These are phyloP conservation scores for Neodontobutis hainanensis DNA, from an alignment of 2,113 vertebrate species.

Conservation along the genomic window DNA sequence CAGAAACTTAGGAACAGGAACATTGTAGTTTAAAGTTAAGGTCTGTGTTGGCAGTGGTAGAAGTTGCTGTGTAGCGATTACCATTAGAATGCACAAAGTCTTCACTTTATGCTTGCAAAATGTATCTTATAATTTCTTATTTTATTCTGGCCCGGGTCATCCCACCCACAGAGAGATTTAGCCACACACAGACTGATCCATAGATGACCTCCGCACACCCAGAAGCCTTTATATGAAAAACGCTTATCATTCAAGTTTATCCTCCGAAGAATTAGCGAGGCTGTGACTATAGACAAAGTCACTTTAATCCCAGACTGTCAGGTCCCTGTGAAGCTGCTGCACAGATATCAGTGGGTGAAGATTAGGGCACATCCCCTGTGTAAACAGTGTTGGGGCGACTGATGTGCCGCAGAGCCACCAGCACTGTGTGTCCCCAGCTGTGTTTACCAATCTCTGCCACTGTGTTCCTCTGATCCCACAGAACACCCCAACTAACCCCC, in stretches of 20 bases:
- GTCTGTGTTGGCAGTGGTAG: too few species aligned
- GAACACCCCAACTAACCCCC: constrained; percentile 34
- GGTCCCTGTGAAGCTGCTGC: constrained; percentile 31
- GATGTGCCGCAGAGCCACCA: constrained; percentile 47
- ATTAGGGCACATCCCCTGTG: constrained; percentile 76
- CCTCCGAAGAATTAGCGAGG: constrained; percentile 50
- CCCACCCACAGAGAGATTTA: constrained; percentile 59
- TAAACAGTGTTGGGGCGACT: constrained; percentile 71
- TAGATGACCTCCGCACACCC: constrained; percentile 30
- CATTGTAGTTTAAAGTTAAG: too few species aligned
- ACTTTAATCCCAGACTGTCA: constrained; percentile 55
- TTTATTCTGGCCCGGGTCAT: constrained; percentile 18
- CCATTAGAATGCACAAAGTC: too few species aligned
- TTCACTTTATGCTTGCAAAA: not conserved
- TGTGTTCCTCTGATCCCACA: constrained; percentile 47
- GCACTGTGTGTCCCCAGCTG: constrained; percentile 72
- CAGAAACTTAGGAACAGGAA: too few species aligned
- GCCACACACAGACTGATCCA: constrained; percentile 38
- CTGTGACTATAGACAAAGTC: constrained; percentile 43
- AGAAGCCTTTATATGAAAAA: constrained; percentile 39
- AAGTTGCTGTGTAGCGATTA: too few species aligned
- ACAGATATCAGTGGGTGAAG: constrained; percentile 60
- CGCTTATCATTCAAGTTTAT: constrained; percentile 48
- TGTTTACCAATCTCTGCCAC: constrained; percentile 70
- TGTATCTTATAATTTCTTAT: too few species aligned